Evolutionary conservation across 2,797 vertebrate species (phyloP).

Genomic region (Chrysocyon brachyurus): DNA sequence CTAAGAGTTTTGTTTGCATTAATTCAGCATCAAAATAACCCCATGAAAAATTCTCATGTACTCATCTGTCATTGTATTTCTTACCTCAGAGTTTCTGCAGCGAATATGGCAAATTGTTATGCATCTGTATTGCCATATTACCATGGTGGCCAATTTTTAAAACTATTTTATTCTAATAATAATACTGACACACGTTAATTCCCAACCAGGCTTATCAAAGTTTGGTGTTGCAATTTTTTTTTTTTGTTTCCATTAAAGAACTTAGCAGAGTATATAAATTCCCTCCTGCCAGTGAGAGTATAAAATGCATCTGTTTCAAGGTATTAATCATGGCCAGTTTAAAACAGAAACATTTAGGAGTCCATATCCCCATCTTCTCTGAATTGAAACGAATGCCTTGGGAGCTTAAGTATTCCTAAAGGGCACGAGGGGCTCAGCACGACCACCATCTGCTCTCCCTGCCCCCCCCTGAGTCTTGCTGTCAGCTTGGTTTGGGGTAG

Average conservation of each 20-base stretch:
- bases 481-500: neutral
- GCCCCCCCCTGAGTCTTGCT: neutral
- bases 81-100: neutral
- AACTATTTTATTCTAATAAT: neutral
- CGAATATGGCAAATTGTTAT: neutral
- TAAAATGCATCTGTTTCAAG: neutral
- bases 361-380: neutral
- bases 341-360: neutral
- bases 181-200: neutral
- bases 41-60: neutral
- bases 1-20: neutral
- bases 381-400: neutral
- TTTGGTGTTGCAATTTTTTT: neutral
- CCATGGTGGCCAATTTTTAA: neutral
- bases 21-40: neutral
- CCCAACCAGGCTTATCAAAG: neutral
- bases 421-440: neutral
- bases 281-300: neutral
- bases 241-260: neutral
- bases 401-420: neutral
- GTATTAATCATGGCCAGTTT: neutral
- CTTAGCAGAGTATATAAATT: neutral
- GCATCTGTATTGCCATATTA: neutral
- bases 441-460: neutral
- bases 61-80: neutral